These are phyloP conservation scores for Circaetus gallicus DNA, from an alignment of 2,113 vertebrate species.

Conservation along the genomic window DNA sequence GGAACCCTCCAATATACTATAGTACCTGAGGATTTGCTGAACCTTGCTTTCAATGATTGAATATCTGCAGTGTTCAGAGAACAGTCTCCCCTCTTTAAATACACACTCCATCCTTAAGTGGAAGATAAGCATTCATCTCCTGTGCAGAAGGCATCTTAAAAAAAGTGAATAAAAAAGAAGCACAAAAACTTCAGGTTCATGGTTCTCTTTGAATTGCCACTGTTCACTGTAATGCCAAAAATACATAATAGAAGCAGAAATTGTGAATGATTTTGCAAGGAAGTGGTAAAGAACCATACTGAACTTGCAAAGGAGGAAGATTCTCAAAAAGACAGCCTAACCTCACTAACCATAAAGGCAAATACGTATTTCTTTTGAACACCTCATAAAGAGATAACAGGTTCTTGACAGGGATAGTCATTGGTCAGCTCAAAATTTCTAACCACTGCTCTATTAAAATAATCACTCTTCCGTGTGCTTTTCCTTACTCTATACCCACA, in stretches of 20 bases:
- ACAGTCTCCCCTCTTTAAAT: not conserved
- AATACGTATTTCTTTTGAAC: not conserved
- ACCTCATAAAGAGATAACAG: not conserved
- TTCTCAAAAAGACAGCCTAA: not conserved
- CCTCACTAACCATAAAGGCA: not conserved
- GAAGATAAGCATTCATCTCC: not conserved
- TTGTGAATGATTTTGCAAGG: not conserved
- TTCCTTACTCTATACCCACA: not conserved
- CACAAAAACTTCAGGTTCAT: not conserved
- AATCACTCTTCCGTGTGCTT: not conserved
- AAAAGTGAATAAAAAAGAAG: not conserved
- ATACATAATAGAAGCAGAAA: not conserved
- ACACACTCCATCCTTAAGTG: not conserved
- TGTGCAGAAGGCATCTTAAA: not conserved
- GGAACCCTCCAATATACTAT: not conserved
- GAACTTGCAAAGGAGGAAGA: not conserved
- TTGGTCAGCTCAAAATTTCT: not conserved
- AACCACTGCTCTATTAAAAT: not conserved
- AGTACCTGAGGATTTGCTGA: not conserved
- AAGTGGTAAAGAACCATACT: not conserved
- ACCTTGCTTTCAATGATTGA: not conserved
- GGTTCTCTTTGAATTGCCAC: not conserved
- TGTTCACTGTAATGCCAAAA: not conserved
- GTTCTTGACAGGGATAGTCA: not conserved
- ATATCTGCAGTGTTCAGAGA: not conserved